phyloP scores from a whole-genome alignment of 2,797 vertebrate species.

The Thamnophis elegans region DNA sequence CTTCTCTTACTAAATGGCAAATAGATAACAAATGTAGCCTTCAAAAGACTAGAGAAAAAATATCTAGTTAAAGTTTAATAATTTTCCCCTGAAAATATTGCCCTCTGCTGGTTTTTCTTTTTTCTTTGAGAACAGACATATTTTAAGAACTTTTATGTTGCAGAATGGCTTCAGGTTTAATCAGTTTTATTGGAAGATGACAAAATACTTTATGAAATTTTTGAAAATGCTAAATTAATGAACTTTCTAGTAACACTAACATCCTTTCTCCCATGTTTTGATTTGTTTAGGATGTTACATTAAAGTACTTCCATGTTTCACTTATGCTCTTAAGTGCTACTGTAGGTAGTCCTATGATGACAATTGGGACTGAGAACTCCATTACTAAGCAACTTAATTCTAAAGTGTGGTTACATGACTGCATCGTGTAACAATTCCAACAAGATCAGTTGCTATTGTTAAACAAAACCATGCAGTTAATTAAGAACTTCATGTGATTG shows the following conservation, averaged over 20 bases:
- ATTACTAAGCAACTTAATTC: not conserved
- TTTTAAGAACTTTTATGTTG: not conserved
- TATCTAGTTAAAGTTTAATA: not conserved
- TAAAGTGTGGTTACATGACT: not conserved
- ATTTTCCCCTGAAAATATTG: not conserved
- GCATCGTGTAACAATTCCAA: not conserved
- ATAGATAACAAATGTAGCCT: not conserved
- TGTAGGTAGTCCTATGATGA: not conserved
- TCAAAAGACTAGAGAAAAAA: not conserved
- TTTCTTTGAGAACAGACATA: not conserved
- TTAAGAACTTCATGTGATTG: not conserved
- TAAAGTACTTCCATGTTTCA: not conserved
- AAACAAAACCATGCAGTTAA: not conserved
- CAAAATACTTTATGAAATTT: not conserved
- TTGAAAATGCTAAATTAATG: not conserved
- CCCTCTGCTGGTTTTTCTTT: constrained; percentile 11
- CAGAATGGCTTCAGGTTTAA: not conserved
- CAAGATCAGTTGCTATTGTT: not conserved
- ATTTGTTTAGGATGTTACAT: not conserved
- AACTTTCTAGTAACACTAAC: not conserved
- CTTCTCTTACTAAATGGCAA: not conserved
- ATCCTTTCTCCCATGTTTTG: not conserved
- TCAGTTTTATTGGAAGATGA: not conserved
- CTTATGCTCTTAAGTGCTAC: not conserved
- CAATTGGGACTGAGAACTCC: not conserved